Evolutionary conservation across 2,113 vertebrate species (phyloP), one percentile per base, ranked within the genome.

Genomic region (Bostrychus sinensis): DNA sequence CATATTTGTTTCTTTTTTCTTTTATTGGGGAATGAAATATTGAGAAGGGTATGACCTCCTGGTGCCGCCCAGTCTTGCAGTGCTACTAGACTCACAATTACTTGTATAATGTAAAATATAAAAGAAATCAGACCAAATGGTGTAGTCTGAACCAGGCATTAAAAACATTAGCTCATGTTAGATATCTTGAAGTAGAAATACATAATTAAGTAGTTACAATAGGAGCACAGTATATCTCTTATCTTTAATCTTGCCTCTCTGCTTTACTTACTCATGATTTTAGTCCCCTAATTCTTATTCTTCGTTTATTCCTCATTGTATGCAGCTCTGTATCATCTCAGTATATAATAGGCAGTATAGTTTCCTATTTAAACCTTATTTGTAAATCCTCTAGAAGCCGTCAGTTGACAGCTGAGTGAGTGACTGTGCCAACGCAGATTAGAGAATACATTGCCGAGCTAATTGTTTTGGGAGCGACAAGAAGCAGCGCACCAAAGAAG

Each of bases 341-440:
- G 23, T 28, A 28, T n/a, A 51, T 51, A 51, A 26, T 51, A 28
- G 25, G 11, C 48, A 14, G 23, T 51, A 51, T 28, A 51, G 48
- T 23, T 51, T 51, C 26, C 25, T 26, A n/a, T 51, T 51, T 51
- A 51, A 51, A 51, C n/a, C 48, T 7, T 28, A 51, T 28, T 51
- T 30, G 48, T 51, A 28, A 51, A 51, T 26, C 48, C 48, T 28
- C 26, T 28, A 8, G 25, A 28, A 51, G 25, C 46, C 14, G 25
- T 14, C 25, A 14, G 25, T 51, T 51, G 48, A 51, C 48, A 51
- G 48, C 25, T 51, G 23, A 51, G 43, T 34, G n/a, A n/a, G 10
- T n/a, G 48, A 51, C 25, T 28, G 25, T 51, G 48, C 48, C 48
- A 51, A 14, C 48, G 48, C 48, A 51, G 48, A 51, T 51, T 51